Percentiles rank a stretch among this genome's conserved stretches.
Evolutionary conservation across 2,888 invertebrate genomes (phyloP).

Genomic region (Orthosia gothica): DNA sequence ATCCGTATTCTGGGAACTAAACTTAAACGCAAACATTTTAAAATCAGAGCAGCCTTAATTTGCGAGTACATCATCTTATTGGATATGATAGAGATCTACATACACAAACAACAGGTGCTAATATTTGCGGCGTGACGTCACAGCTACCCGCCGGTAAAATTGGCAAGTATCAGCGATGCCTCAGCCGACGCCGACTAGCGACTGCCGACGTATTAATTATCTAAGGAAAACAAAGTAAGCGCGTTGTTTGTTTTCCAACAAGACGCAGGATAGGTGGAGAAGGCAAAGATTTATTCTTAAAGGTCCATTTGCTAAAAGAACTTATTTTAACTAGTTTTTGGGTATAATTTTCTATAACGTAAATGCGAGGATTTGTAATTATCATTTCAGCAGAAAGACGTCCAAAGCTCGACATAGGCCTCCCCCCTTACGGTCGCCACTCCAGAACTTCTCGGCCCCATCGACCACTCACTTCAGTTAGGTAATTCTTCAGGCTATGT

Average conservation of each 20-base stretch:
- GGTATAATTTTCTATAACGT: too few species aligned
- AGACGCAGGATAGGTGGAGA: conserved; percentile 15
- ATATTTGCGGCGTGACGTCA: conserved; percentile 44
- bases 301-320: too few species aligned
- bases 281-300: not conserved
- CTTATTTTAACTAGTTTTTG: too few species aligned
- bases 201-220: conserved; percentile 78
- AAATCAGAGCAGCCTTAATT: not conserved
- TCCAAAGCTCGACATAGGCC: too few species aligned
- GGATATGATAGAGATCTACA: conserved; percentile 36
- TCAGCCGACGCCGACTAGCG: conserved; percentile 27
- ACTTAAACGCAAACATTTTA: not conserved
- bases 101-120: conserved; percentile 47
- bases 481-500: too few species aligned
- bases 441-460: too few species aligned
- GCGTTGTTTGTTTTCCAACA: conserved; percentile 61
- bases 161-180: conserved; percentile 41
- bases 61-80: conserved; percentile 11
- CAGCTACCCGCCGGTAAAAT: conserved; percentile 31
- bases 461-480: too few species aligned
- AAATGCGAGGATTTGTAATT: too few species aligned
- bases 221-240: conserved; percentile 77
- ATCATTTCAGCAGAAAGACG: too few species aligned
- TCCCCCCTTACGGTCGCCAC: too few species aligned
- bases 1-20: not conserved